Conservation (phyloP, 2,113 vertebrate species). For the Nettapus auritus region DNA sequence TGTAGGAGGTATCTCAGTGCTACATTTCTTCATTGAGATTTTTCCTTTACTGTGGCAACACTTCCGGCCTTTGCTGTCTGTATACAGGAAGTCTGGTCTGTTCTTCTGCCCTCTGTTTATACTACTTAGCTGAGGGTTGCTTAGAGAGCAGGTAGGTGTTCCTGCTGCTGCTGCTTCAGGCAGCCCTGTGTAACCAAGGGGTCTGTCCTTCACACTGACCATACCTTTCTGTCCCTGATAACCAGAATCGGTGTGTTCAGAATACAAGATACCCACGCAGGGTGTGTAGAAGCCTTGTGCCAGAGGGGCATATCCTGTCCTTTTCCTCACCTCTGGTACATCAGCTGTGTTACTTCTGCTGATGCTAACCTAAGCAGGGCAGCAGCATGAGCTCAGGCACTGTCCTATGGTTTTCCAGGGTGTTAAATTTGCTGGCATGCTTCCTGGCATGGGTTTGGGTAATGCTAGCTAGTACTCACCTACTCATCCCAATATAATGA, state of each 20-base stretch:
- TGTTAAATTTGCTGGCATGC: background rate
- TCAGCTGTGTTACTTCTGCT: background rate
- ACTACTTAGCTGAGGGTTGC: background rate
- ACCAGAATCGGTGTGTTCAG: background rate
- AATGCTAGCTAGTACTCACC: background rate
- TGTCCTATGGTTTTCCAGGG: fast-evolving
- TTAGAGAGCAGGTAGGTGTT: background rate
- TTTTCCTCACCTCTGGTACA: background rate
- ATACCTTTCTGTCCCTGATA: background rate
- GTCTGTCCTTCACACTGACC: background rate
- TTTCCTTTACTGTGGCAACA: background rate
- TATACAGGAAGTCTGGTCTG: background rate
- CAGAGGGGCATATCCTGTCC: background rate
- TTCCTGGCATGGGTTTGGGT: background rate
- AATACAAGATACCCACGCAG: background rate
- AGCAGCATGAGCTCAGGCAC: background rate
- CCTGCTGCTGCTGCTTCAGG: background rate
- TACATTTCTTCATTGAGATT: background rate
- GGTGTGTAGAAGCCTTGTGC: background rate
- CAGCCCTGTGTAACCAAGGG: background rate
- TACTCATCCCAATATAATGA: background rate
- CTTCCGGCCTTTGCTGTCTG: background rate
- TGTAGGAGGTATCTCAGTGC: background rate
- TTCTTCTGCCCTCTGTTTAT: background rate
- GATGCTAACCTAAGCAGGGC: background rate